phyloP scores from a whole-genome alignment of 2,797 vertebrate genomes.

The Notolepis coatsorum region DNA sequence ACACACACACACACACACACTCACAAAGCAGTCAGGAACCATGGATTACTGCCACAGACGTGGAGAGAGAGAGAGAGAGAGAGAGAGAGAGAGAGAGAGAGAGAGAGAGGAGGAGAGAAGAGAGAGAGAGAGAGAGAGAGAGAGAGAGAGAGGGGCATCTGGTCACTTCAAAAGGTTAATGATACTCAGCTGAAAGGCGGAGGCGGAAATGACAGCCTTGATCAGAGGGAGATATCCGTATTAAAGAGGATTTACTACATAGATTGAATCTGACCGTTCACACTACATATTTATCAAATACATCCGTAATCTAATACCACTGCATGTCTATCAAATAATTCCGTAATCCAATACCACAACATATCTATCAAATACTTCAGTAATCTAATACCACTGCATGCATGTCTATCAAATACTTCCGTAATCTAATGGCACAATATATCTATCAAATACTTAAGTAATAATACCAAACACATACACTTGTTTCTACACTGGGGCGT shows the following conservation, averaged over 20 bases:
- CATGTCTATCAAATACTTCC: constrained; percentile 36
- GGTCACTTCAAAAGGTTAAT: constrained; percentile 57
- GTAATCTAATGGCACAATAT: constrained; percentile 51
- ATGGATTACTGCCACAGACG: constrained; percentile 38
- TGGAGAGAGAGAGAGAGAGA: neutral
- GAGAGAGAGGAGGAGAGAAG: constrained; percentile 31
- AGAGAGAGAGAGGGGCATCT: constrained; percentile 45
- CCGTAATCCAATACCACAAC: constrained; percentile 53
- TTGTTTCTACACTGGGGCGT: constrained; percentile 10
- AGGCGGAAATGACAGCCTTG: constrained; percentile 44
- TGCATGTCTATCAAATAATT: constrained; percentile 31
- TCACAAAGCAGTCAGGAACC: constrained; percentile 37
- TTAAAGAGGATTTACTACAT: constrained; percentile 48
- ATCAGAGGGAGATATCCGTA: constrained; percentile 20
- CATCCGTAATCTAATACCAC: too few relatives aligned
- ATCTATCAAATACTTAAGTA: neutral
- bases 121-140: constrained; percentile 22
- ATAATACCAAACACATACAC: too few relatives aligned
- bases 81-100: too few relatives aligned
- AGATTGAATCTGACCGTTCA: constrained; percentile 43
- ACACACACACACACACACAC: constrained; percentile 20
- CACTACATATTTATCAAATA: too few relatives aligned
- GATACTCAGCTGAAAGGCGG: constrained; percentile 30
- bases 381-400: too few relatives aligned
- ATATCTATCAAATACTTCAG: too few relatives aligned